Evolutionary conservation across 2,797 vertebrate genomes (phyloP).

Genomic region (Graptemys geographica): DNA sequence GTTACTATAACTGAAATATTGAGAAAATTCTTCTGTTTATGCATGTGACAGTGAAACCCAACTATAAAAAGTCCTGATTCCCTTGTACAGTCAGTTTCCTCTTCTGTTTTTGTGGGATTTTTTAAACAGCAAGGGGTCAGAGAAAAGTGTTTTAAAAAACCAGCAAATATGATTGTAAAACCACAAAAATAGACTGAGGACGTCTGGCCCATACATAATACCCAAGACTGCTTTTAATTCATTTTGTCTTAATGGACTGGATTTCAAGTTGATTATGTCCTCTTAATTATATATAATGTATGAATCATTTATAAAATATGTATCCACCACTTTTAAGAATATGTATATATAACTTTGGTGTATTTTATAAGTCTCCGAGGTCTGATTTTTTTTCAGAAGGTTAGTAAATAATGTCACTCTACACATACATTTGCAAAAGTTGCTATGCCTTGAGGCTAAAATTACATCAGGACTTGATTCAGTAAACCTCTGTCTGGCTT

Average conservation of each 20-base stretch:
- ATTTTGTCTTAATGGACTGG: background rate
- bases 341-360: background rate
- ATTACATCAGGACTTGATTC: background rate
- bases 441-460: background rate
- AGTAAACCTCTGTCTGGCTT: background rate
- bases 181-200: background rate
- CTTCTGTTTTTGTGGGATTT: background rate
- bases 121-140: background rate
- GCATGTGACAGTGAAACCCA: no score
- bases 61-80: background rate
- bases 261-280: background rate
- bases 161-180: background rate
- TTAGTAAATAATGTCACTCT: background rate
- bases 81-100: background rate
- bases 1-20: background rate
- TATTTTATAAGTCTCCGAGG: background rate
- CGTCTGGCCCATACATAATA: background rate
- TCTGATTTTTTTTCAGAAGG: background rate
- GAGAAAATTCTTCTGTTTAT: background rate
- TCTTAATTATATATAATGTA: background rate
- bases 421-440: background rate
- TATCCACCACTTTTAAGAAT: background rate
- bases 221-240: background rate
- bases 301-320: background rate
- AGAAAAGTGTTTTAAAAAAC: background rate